phyloP scores from a whole-genome alignment of 2,888 invertebrate genomes.

The Caradrina kadenii region DNA sequence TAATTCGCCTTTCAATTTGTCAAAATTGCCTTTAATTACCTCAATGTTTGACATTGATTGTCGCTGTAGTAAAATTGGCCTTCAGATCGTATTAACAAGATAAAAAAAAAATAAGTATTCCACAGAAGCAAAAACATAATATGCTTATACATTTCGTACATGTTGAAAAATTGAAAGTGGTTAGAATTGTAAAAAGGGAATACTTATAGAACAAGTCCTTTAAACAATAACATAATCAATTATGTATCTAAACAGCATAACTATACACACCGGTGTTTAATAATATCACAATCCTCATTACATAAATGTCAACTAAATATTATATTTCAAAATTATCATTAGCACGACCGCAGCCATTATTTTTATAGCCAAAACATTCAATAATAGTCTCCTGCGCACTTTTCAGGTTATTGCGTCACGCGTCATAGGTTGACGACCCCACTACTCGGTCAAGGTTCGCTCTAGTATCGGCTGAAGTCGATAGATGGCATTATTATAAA shows the following conservation, averaged over 20 bases:
- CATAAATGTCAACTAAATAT: slow-evolving; percentile 16
- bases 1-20: too few relatives aligned
- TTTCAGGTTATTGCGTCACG: slow-evolving; percentile 60
- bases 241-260: background rate
- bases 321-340: slow-evolving; percentile 22
- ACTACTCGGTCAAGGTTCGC: slow-evolving; percentile 66
- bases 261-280: background rate
- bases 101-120: too few relatives aligned
- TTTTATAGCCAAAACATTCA: slow-evolving; percentile 47
- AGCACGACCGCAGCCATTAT: slow-evolving; percentile 33
- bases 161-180: background rate
- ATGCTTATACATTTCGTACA: background rate
- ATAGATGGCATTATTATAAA: slow-evolving; percentile 58
- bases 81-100: too few relatives aligned
- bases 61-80: too few relatives aligned
- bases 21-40: too few relatives aligned
- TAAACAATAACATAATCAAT: too few relatives aligned
- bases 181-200: background rate
- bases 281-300: slow-evolving; percentile 3
- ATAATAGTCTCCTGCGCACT: slow-evolving; percentile 55
- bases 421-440: slow-evolving; percentile 53
- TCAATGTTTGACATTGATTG: too few relatives aligned
- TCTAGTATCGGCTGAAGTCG: slow-evolving; percentile 31
- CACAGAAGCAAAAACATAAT: too few relatives aligned
- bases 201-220: background rate